A percentile compares a stretch with the other conserved stretches of the same genome.
These are phyloP conservation scores for Centropus unirufus DNA, from an alignment of 2,113 vertebrate species.

Conservation along the genomic window DNA sequence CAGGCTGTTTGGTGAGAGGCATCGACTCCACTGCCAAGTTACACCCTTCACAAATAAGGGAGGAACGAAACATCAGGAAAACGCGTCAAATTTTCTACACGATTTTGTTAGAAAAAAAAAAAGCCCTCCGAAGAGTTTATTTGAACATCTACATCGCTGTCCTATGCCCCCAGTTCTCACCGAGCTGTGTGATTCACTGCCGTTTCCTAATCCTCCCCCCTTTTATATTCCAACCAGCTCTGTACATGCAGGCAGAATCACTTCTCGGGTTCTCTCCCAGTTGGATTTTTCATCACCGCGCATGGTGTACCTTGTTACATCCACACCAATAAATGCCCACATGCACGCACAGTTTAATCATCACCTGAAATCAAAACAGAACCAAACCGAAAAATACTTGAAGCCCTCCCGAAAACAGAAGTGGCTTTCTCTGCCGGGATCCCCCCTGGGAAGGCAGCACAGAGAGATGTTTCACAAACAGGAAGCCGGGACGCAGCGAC, in stretches of 20 bases:
- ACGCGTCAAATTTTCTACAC: rapidly evolving
- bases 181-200: neutral
- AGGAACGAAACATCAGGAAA: neutral
- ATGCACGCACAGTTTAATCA: neutral
- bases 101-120: neutral
- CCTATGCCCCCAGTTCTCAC: neutral
- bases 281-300: neutral
- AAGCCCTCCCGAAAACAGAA: neutral
- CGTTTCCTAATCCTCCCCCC: neutral
- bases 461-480: constrained; percentile 1
- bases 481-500: neutral
- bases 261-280: neutral
- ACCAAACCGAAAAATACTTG: neutral
- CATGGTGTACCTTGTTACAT: neutral
- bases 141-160: neutral
- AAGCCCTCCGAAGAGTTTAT: neutral
- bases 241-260: neutral
- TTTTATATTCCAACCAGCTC: neutral
- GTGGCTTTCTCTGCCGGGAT: neutral
- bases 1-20: neutral
- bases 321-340: neutral
- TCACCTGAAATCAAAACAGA: constrained; percentile 21
- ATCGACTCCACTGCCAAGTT: neutral
- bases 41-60: neutral
- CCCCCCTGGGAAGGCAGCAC: neutral